These are phyloP conservation scores for Drosophila limbata DNA, from an alignment of 2,888 invertebrate species.

Conservation along the genomic window DNA sequence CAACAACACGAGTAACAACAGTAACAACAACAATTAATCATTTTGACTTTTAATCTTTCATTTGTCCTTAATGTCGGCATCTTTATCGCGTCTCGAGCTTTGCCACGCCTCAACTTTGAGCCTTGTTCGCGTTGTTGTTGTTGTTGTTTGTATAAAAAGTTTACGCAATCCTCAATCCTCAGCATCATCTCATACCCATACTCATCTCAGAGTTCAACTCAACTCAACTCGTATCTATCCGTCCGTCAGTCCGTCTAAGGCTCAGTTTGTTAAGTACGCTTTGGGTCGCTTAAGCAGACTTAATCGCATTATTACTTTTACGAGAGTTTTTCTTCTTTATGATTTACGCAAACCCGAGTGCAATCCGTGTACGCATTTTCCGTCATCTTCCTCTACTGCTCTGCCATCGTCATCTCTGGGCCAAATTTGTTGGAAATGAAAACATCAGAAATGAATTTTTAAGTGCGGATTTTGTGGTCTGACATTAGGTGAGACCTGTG, in stretches of 20 bases:
- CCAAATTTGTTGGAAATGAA: conserved; percentile 68
- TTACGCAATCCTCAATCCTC: conserved; percentile 40
- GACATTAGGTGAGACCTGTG: conserved; percentile 39
- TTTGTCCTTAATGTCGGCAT: conserved; percentile 65
- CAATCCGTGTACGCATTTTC: conserved; percentile 40
- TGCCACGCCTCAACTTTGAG: conserved; percentile 49
- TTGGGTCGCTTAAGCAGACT: conserved; percentile 74
- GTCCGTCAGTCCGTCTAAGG: conserved; percentile 53
- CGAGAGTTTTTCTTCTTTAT: conserved; percentile 74
- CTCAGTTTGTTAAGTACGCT: conserved; percentile 71
- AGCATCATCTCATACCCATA: conserved; percentile 1
- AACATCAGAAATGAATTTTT: conserved; percentile 71
- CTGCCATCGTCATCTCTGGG: conserved; percentile 15
- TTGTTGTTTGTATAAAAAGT: conserved; percentile 65
- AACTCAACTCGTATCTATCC: conserved; percentile 39
- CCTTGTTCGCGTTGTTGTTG: conserved; percentile 21
- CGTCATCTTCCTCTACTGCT: background rate
- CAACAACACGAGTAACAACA: conserved; percentile 19
- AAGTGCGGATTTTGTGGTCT: conserved; percentile 69
- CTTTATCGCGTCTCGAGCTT: conserved; percentile 60
- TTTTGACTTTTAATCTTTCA: conserved; percentile 74
- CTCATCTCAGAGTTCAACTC: conserved; percentile 16
- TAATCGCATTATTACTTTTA: conserved; percentile 76
- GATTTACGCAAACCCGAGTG: conserved; percentile 61
- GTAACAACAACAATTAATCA: conserved; percentile 67